Evolutionary conservation across 2,888 invertebrate genomes (phyloP), one percentile per base, ranked within the genome.

Genomic region (Stramonita haemastoma): DNA sequence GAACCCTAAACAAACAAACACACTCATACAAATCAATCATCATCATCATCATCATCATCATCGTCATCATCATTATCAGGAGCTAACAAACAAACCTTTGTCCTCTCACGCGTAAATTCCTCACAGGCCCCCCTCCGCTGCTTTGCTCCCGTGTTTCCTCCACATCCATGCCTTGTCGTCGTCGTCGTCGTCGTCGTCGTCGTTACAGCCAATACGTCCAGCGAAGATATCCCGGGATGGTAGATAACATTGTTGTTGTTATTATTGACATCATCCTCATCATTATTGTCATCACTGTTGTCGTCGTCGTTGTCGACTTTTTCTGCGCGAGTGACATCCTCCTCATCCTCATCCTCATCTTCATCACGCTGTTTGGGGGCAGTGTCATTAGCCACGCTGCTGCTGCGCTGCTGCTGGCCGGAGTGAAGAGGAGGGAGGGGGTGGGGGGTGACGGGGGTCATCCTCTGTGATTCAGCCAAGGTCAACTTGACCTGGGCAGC

Each of bases 41-140:
- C n/a, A n/a, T n/a, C n/a, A n/a, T n/a, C n/a, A n/a, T n/a, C n/a
- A n/a, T n/a, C n/a, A n/a, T n/a, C n/a, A n/a, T n/a, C n/a, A n/a
- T n/a, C n/a, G n/a, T n/a, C n/a, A n/a, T n/a, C n/a, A n/a, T n/a
- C n/a, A n/a, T n/a, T n/a, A n/a, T n/a, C n/a, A n/a, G n/a, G n/a
- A n/a, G n/a, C n/a, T n/a, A n/a, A n/a, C n/a, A n/a, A n/a, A 87
- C 87, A 34, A 34, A 87, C 83, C 88, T 83, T 88, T 88, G 88
- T 83, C 88, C 88, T 83, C 88, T 57, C 26, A 88, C 88, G 29
- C 88, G 88, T 36, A 88, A 83, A 83, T 83, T 60, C 36, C 83
- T 11, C 19, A 88, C 34, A 17, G 88, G 83, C 1, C 88, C 83
- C 8, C 73, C 87, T 5, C 60, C 66, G 2, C 32, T 22, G 15